A percentile compares a stretch with the other conserved stretches of the same genome.
These are phyloP conservation scores for Procambarus virginalis DNA, from an alignment of 1,140 invertebrate genomes.

Conservation along the genomic window DNA sequence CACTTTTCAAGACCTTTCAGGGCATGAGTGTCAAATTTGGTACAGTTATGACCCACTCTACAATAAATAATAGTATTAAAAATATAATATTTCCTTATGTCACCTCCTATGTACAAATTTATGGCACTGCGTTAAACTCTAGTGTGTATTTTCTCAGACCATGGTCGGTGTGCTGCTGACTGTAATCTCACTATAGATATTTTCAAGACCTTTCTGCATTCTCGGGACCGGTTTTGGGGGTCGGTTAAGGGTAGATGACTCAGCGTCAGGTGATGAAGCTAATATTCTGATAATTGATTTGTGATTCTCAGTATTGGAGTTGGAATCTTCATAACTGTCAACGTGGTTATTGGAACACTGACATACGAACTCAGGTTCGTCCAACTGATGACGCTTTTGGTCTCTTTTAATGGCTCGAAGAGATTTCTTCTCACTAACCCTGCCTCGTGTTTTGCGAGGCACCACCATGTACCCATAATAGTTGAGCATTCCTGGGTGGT, in stretches of 20 bases:
- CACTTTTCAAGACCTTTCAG: no score
- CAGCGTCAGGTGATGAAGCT: neutral
- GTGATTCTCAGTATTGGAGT: neutral
- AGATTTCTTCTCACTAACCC: conserved; percentile 25
- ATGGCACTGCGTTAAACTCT: neutral
- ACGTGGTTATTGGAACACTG: neutral
- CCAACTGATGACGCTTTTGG: conserved; percentile 1
- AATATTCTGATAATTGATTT: conserved; percentile 37
- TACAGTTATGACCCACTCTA: no score
- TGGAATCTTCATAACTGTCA: neutral
- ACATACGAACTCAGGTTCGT: neutral
- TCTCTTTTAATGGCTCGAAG: conserved; percentile 27
- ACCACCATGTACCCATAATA: conserved; percentile 70
- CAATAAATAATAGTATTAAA: neutral
- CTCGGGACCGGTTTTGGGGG: conserved; percentile 39
- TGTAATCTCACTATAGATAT: conserved; percentile 55
- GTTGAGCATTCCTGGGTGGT: conserved; percentile 63
- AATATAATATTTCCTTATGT: neutral
- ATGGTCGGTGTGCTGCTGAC: conserved; percentile 22
- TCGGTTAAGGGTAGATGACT: neutral
- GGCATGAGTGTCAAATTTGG: no score
- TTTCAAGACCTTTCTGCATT: conserved; percentile 26
- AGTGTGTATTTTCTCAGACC: conserved; percentile 6
- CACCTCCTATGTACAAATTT: conserved; percentile 6
- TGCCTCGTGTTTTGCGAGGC: conserved; percentile 37